phyloP scores from a whole-genome alignment of 2,888 invertebrate species.

The Torymus aiolomorphi region DNA sequence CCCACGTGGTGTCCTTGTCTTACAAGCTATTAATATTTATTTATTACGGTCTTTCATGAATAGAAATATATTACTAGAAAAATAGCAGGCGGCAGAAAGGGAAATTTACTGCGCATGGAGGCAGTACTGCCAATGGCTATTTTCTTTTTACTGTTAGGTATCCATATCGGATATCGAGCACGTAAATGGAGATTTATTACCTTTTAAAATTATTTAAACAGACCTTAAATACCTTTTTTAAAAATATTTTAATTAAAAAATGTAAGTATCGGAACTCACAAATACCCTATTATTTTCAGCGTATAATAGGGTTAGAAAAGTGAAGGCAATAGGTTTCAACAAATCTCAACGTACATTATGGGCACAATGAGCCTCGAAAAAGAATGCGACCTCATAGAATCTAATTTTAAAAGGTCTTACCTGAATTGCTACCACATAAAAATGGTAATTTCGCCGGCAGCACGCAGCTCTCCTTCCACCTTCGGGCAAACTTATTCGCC shows the following conservation, averaged over 20 bases:
- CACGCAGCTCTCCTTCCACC: too few species aligned
- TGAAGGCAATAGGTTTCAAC: neutral
- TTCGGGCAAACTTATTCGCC: too few species aligned
- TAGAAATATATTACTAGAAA: slow-evolving; percentile 6
- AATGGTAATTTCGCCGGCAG: neutral
- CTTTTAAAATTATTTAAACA: too few species aligned
- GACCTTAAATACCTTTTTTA: too few species aligned
- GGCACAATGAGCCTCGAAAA: neutral
- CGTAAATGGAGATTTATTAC: too few species aligned
- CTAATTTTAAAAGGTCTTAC: slow-evolving; percentile 7
- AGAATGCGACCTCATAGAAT: neutral
- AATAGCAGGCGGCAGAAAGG: neutral
- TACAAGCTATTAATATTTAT: slow-evolving; percentile 1
- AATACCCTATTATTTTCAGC: too few species aligned
- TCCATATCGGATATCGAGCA: too few species aligned
- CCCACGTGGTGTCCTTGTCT: too few species aligned
- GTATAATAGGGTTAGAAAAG: too few species aligned
- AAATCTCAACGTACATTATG: neutral
- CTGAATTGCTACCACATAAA: neutral
- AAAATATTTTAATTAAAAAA: too few species aligned
- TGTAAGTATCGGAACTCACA: too few species aligned
- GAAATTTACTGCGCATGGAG: neutral
- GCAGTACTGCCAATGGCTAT: neutral
- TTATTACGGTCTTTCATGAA: neutral
- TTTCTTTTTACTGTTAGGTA: neutral